Evolutionary conservation across 2,113 vertebrate genomes (phyloP).

Genomic region (Carassius carassius): DNA sequence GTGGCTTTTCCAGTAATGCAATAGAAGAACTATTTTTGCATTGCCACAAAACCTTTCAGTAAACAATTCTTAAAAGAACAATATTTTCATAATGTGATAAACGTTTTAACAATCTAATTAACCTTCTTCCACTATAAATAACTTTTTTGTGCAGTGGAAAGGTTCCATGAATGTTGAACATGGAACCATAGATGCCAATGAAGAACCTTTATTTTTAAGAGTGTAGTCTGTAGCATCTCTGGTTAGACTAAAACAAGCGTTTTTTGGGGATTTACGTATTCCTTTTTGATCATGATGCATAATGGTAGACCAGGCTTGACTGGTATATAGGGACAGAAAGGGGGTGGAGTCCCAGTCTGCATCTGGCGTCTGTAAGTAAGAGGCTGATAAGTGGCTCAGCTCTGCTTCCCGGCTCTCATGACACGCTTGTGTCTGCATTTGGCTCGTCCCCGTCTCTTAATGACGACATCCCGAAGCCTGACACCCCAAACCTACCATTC

Average conservation of each 20-base stretch:
- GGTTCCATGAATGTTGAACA: too few species aligned
- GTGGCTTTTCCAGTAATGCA: background rate
- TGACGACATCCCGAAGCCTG: constrained; percentile 60
- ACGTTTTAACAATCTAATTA: background rate
- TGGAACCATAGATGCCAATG: too few species aligned
- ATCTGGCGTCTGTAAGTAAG: constrained; percentile 56
- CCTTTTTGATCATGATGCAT: background rate
- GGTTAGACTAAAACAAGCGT: too few species aligned
- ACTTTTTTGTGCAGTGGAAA: too few species aligned
- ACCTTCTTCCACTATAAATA: background rate
- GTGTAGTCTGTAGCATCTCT: too few species aligned
- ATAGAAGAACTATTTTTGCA: background rate
- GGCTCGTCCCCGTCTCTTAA: constrained; percentile 40
- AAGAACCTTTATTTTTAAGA: too few species aligned
- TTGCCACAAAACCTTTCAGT: too few species aligned
- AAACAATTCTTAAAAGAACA: too few species aligned
- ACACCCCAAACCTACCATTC: constrained; percentile 61
- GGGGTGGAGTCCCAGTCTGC: constrained; percentile 1
- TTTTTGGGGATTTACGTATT: background rate
- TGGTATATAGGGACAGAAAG: background rate
- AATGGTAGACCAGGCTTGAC: background rate
- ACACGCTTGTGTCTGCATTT: constrained; percentile 46
- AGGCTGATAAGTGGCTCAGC: constrained; percentile 46
- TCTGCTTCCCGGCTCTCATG: constrained; percentile 32
- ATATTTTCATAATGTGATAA: too few species aligned